Conservation (phyloP, 2,888 invertebrate species). For the Zaprionus obscuricornis region DNA sequence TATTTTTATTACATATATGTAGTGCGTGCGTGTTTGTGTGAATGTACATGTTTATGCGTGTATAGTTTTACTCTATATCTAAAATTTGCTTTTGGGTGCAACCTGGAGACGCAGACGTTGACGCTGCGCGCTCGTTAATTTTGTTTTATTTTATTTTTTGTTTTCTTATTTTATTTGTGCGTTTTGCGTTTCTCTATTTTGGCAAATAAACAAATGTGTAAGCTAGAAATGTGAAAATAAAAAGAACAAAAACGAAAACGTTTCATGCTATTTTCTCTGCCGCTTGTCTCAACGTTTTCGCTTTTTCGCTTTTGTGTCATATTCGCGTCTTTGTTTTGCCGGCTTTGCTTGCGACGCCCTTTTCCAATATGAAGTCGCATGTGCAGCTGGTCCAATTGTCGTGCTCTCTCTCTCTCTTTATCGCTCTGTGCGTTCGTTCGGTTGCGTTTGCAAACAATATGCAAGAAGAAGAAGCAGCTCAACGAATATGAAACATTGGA, state of each 20-base stretch:
- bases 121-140: conserved; percentile 16
- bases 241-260: conserved; percentile 12
- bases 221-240: background rate
- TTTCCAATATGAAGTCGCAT: conserved; percentile 59
- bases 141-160: conserved; percentile 8
- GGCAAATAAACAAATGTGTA: conserved; percentile 17
- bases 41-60: conserved; percentile 16
- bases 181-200: conserved; percentile 9
- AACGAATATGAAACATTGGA: too few relatives aligned
- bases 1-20: conserved; percentile 55
- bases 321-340: conserved; percentile 74
- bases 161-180: conserved; percentile 8
- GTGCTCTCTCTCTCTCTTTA: too few relatives aligned
- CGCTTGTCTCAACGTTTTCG: conserved; percentile 39
- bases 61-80: conserved; percentile 46
- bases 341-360: conserved; percentile 64
- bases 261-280: conserved; percentile 13
- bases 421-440: background rate
- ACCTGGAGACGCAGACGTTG: conserved; percentile 45
- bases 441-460: conserved; percentile 7
- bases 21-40: conserved; percentile 22
- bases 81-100: conserved; percentile 51
- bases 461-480: too few relatives aligned
- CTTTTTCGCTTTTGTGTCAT: conserved; percentile 41
- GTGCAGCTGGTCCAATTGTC: conserved; percentile 41